These are phyloP conservation scores for Papilio glaucus DNA, from an alignment of 1,140 invertebrate genomes.

Conservation along the genomic window DNA sequence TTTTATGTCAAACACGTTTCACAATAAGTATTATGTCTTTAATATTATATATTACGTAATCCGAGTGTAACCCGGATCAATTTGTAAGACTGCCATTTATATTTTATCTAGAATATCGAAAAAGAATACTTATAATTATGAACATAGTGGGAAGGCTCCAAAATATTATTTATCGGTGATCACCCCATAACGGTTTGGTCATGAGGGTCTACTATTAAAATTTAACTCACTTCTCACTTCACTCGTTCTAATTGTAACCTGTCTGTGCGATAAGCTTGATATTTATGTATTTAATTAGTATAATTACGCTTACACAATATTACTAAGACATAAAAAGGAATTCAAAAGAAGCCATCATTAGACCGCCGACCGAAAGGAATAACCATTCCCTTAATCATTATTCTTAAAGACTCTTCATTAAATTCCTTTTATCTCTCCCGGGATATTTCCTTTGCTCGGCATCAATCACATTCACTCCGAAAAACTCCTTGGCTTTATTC, in stretches of 20 bases:
- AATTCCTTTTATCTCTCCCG: slow-evolving; percentile 82
- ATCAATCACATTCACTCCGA: slow-evolving; percentile 83
- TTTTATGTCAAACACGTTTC: slow-evolving; percentile 38
- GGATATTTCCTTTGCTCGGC: slow-evolving; percentile 80
- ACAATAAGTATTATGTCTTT: not conserved
- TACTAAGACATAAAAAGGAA: slow-evolving; percentile 72
- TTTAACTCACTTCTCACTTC: not conserved
- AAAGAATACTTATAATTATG: too few species aligned
- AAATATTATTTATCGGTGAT: not conserved
- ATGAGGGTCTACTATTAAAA: not conserved
- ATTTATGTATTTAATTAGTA: slow-evolving; percentile 61
- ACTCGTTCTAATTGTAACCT: not conserved
- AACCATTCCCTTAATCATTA: slow-evolving; percentile 83
- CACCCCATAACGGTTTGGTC: not conserved
- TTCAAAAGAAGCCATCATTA: slow-evolving; percentile 79
- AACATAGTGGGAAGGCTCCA: not conserved
- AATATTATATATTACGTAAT: not conserved
- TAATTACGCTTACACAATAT: slow-evolving; percentile 66
- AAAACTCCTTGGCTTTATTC: slow-evolving; percentile 83
- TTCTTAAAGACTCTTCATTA: slow-evolving; percentile 83
- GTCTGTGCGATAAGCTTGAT: slow-evolving; percentile 11
- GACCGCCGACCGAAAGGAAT: slow-evolving; percentile 76
- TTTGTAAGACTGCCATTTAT: not conserved
- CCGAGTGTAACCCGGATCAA: not conserved
- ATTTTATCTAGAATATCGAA: not conserved